Evolutionary conservation across 1,140 invertebrate species (phyloP), one percentile per base, ranked within the genome.

Genomic region (Zaprionus gabonicus): DNA sequence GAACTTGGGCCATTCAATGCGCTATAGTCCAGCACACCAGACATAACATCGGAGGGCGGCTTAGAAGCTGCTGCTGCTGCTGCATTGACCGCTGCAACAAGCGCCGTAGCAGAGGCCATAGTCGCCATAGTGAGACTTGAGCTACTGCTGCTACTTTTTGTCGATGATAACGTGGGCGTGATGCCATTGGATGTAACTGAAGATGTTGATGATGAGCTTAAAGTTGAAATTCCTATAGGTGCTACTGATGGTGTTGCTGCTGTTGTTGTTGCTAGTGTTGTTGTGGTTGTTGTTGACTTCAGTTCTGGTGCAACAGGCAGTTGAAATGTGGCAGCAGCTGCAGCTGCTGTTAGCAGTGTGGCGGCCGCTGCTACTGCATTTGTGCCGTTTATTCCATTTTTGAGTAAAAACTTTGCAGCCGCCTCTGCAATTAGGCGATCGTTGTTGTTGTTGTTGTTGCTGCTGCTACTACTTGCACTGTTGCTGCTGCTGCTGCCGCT

Each of bases 351-450:
- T 55, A 78, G 44, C 49, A 66, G 56, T 63, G 68, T 44, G 15
- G 67, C 68, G 20, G 73, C 58, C 13, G 77, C 73, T 71, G 76
- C 76, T 76, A 76, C 72, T 63, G 78, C 70, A 74, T 68, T 81
- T 23, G 76, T 87, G 34, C 91, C 86, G 76, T 92, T 92, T 80
- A 92, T 72, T 64, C 83, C 91, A 92, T 92, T 92, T 81, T 92
- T 92, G 27, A 92, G 68, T 71, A 87, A 55, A 78, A 92, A 82
- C 76, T 91, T 91, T 55, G 91, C 86, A 66, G 91, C 87, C 82
- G 91, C 82, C 85, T 92, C 91, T 78, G 82, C 91, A 78, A 88
- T 92, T 65, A 91, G 76, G 55, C 76, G 79, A 36, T 83, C 84
- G 67, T 72, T 82, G 72, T 76, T 83, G 63, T 68, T 82, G 57